A percentile compares a stretch with the other conserved stretches of the same genome.
Conservation (phyloP, 2,113 vertebrate genomes). For the Neopipo cinnamomea region DNA sequence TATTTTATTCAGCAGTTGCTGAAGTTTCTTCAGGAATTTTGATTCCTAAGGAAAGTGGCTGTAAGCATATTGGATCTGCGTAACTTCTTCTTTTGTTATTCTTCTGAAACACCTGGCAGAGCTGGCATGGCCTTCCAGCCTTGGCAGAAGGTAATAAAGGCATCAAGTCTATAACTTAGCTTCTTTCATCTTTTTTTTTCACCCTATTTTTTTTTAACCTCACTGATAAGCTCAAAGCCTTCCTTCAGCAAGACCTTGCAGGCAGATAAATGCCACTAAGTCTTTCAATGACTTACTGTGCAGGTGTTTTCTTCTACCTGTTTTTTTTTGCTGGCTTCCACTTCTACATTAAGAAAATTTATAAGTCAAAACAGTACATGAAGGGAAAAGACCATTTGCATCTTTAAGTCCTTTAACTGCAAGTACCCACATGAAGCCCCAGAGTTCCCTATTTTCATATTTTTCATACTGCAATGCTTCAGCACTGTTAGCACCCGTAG, state of each 20-base stretch:
- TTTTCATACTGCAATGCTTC: background rate
- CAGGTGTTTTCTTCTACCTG: background rate
- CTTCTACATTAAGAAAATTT: background rate
- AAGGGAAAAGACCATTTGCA: background rate
- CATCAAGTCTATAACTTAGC: background rate
- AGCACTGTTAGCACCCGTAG: fast-evolving
- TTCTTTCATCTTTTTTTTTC: background rate
- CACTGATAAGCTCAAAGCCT: background rate
- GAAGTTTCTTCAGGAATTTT: slow-evolving; percentile 6
- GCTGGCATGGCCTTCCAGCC: background rate
- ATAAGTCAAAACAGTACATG: background rate
- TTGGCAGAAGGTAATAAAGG: slow-evolving; percentile 14
- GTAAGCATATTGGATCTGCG: background rate
- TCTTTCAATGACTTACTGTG: background rate
- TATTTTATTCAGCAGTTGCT: background rate
- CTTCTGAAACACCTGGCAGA: slow-evolving; percentile 33
- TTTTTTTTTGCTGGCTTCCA: background rate
- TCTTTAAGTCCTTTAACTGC: background rate
- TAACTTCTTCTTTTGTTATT: background rate
- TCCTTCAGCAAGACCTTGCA: background rate
- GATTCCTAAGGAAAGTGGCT: background rate
- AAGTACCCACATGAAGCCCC: background rate
- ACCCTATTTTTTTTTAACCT: background rate
- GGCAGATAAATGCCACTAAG: background rate
- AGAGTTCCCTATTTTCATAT: background rate